Conservation (phyloP, 2,888 invertebrate genomes). For the Omphaloscelis lunosa region DNA sequence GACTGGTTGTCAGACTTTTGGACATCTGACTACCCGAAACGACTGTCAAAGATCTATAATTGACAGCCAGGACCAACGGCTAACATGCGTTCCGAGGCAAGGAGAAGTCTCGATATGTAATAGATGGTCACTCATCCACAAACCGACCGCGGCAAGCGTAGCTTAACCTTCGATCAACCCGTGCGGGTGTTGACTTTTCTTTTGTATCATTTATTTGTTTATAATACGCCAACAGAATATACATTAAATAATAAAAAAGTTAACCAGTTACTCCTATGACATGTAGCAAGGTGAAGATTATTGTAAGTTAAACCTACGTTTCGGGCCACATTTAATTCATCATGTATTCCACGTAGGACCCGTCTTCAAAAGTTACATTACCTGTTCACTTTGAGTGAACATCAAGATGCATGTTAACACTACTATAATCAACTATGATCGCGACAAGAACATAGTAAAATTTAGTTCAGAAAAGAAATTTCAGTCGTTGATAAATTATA, state of each 20-base stretch:
- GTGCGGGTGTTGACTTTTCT: background rate
- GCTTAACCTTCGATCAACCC: background rate
- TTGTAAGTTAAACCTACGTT: conserved; percentile 8
- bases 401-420: conserved; percentile 30
- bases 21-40: no score
- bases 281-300: conserved; percentile 1
- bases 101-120: background rate
- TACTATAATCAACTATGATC: conserved; percentile 28
- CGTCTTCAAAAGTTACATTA: conserved; percentile 39
- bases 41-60: no score
- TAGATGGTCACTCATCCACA: no score
- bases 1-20: no score
- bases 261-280: background rate
- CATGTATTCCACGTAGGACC: conserved; percentile 43
- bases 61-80: background rate
- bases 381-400: conserved; percentile 21
- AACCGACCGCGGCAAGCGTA: background rate
- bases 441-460: background rate
- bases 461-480: background rate
- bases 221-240: no score
- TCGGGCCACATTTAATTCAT: conserved; percentile 8
- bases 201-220: background rate
- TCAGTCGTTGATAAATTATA: background rate
- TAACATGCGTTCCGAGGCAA: background rate
- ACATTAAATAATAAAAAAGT: no score